Evolutionary conservation across 1,140 invertebrate species (phyloP), one percentile per base, ranked within the genome.

Genomic region (Alviniconcha marisindica): DNA sequence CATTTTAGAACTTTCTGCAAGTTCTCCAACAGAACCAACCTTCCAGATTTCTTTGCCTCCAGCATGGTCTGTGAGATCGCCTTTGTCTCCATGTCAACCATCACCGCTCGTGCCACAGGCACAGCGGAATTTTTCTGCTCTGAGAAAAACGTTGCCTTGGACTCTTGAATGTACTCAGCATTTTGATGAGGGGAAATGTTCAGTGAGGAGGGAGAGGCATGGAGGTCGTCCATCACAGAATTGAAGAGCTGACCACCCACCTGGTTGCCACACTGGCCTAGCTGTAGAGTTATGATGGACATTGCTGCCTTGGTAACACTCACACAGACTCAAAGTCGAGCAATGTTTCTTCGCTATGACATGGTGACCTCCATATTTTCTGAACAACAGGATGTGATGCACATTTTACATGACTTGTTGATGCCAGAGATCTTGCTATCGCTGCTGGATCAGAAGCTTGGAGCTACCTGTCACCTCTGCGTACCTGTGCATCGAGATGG

Each of bases 211-310:
- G 71, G 85, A 77, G 88, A 88, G 31, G 85, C 79, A 81, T 87
- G 77, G 51, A 89, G 76, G 86, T 93, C 91, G 14, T 93, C 90
- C 33, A 90, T 87, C 28, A 94, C 38, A n/a, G 90, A 92, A 10
- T 89, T 86, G 85, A 93, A 94, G 56, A 94, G 87, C 80, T 92
- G 89, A 71, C 90, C 88, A 24, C 93, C 93, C 77, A 94, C 90
- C 88, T 94, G 93, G 86, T 94, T 94, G 24, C 93, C 93, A 91
- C 93, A 94, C 86, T 94, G 93, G 66, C 93, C 93, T 56, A 94
- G 71, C 85, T 94, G 93, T 60, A 94, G 71, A 12, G 92, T 93
- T 14, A 94, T 88, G 21, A 93, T 71, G n/a, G 93, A 93, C 93
- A 93, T 93, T 14, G 38, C 28, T 40, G 51, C 2, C n/a, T 24